phyloP scores from a whole-genome alignment of 1,140 invertebrate genomes.

The Megalonaias nervosa region DNA sequence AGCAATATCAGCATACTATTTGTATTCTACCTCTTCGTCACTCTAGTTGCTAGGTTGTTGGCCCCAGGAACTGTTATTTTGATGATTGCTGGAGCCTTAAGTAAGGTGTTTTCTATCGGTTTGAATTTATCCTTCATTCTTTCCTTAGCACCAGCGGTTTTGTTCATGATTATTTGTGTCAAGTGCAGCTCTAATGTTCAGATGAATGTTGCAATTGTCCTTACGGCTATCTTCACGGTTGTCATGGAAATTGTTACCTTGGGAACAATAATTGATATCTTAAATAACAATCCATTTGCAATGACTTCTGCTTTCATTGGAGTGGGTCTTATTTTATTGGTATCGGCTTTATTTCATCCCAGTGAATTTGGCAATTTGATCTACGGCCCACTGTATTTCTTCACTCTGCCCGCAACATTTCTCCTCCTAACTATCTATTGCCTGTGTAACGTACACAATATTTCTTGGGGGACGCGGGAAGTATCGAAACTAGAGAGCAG shows the following conservation, averaged over 20 bases:
- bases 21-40: slow-evolving; percentile 72
- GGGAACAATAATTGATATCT: slow-evolving; percentile 57
- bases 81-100: slow-evolving; percentile 96
- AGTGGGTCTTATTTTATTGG: slow-evolving; percentile 88
- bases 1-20: slow-evolving; percentile 77
- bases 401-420: slow-evolving; percentile 98
- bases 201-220: slow-evolving; percentile 83
- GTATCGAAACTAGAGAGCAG: slow-evolving; percentile 79
- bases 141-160: slow-evolving; percentile 59
- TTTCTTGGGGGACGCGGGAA: slow-evolving; percentile 98
- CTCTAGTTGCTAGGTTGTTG: slow-evolving; percentile 92
- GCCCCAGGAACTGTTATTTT: slow-evolving; percentile 92
- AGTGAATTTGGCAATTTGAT: slow-evolving; percentile 98
- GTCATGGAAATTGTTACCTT: slow-evolving; percentile 68
- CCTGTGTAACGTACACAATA: slow-evolving; percentile 96
- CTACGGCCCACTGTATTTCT: slow-evolving; percentile 92
- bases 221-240: slow-evolving; percentile 66
- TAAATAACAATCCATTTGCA: slow-evolving; percentile 75
- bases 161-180: slow-evolving; percentile 90
- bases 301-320: slow-evolving; percentile 95
- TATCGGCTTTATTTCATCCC: slow-evolving; percentile 96
- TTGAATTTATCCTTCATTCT: slow-evolving; percentile 55
- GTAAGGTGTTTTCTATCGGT: slow-evolving; percentile 86
- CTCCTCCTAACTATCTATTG: slow-evolving; percentile 96
- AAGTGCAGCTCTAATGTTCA: slow-evolving; percentile 92